Base-by-base conservation (phyloP, 2,888 invertebrate genomes). In the Agrilus cyanescens region DNA sequence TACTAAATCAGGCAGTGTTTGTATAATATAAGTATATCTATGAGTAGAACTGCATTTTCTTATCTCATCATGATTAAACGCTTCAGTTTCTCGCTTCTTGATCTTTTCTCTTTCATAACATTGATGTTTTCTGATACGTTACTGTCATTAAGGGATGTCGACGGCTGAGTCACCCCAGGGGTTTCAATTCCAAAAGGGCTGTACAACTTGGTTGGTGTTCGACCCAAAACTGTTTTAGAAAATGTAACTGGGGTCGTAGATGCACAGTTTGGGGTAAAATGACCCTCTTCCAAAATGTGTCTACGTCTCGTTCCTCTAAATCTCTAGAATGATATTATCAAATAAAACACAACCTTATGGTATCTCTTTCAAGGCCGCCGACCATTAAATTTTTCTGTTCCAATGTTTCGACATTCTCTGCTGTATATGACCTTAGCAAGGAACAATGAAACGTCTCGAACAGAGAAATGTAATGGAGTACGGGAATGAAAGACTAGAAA, bases 141-240 rank as follows among this genome's bases (percentile, higher is more conserved):
- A 10, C 25, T 25, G 10, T 25, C 25, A 10, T 25, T 25, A 10
- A 25, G 25, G 25, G 25, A 25, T 25, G 25, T 10, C 1, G 25
- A 25, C 3, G 25, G 25, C 3, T 25, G 25, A 10, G 15, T 12
- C 12, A 15, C 41, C 46, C 57, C 57, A 2, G 84, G 84, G 2
- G 81, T 80, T 54, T 84, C 83, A 32, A 85, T 82, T 5, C 80
- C 77, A 56, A 85, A 85, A 0, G 84, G 84, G 53, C 83, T 83
- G 61, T 84, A 84, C 43, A 84, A 56, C 61, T 82, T 82, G 0
- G 82, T 78, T 0, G 84, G 84, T 16, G 83, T 83, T 32, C 78
- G 65, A 4, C 77, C 78, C 29, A 78, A 55, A n/a, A 74, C 53
- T 50, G 68, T 63, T 29, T 68, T 65, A 1, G 71, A 66, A 42